Evolutionary conservation across 2,113 vertebrate species (phyloP).

Genomic region (Pithys albifrons): DNA sequence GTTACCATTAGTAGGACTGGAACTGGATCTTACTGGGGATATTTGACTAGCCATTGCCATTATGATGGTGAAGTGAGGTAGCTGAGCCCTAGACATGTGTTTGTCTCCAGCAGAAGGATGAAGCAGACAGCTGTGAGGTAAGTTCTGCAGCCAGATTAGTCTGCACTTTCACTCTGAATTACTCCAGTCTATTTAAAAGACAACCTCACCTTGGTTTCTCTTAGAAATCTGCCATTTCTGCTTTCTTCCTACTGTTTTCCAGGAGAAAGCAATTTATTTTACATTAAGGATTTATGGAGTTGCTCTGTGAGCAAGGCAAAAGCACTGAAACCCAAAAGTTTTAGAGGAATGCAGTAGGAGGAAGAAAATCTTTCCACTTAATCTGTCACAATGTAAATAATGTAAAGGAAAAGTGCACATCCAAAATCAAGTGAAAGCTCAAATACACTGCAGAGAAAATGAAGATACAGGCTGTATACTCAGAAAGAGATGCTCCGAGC

Average conservation of each 20-base stretch:
- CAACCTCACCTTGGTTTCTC: neutral
- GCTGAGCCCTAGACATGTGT: neutral
- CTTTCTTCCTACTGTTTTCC: neutral
- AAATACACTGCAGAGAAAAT: neutral
- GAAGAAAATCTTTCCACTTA: neutral
- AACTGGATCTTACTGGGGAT: neutral
- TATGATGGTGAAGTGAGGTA: neutral
- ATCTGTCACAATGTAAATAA: neutral
- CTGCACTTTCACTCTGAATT: neutral
- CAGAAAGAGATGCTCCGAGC: fast-evolving
- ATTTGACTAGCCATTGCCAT: neutral
- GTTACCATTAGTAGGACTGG: neutral
- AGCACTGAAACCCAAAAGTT: neutral
- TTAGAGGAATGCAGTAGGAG: neutral
- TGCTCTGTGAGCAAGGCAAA: neutral
- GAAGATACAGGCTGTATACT: neutral
- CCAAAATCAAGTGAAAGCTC: neutral
- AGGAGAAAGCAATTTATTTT: neutral
- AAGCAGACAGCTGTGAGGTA: neutral
- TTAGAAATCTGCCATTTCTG: neutral
- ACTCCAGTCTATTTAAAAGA: neutral
- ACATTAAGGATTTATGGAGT: neutral
- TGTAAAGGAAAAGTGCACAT: neutral
- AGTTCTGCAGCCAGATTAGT: neutral
- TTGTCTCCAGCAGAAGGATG: neutral